Evolutionary conservation across 2,113 vertebrate genomes (phyloP).

Genomic region (Rhabdornis inornatus): DNA sequence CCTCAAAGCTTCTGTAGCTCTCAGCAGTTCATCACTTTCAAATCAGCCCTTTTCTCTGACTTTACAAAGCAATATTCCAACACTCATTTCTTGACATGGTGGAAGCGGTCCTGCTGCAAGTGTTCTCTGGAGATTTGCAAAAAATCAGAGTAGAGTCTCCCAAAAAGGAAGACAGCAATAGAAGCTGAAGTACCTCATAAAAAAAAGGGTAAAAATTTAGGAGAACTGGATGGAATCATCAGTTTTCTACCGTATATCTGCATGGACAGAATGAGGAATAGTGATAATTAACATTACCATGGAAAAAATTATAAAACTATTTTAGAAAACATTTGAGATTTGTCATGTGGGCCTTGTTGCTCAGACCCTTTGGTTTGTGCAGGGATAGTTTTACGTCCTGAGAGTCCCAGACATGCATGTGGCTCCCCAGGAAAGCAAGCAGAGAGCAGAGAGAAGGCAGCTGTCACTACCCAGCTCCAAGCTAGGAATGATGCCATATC

Average conservation of each 20-base stretch:
- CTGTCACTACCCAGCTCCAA: background rate
- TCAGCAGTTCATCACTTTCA: background rate
- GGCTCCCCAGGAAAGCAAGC: background rate
- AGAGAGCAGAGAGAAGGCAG: background rate
- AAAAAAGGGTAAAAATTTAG: background rate
- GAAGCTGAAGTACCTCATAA: background rate
- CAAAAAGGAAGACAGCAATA: background rate
- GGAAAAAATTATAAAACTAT: background rate
- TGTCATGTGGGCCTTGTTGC: background rate
- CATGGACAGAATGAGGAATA: background rate
- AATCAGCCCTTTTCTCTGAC: background rate
- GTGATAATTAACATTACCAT: background rate
- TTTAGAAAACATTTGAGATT: background rate
- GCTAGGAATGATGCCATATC: background rate
- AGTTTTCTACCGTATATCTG: background rate
- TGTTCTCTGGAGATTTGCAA: background rate
- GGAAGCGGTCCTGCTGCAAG: background rate
- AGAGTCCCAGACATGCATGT: background rate
- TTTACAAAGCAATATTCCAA: background rate
- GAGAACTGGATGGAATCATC: background rate
- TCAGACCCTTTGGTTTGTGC: background rate
- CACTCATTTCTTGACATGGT: background rate
- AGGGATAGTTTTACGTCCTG: rapidly evolving
- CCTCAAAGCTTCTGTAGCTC: background rate
- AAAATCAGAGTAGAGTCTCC: background rate